These are phyloP conservation scores for Lamproptera curius DNA, from an alignment of 2,888 invertebrate species.

Conservation along the genomic window DNA sequence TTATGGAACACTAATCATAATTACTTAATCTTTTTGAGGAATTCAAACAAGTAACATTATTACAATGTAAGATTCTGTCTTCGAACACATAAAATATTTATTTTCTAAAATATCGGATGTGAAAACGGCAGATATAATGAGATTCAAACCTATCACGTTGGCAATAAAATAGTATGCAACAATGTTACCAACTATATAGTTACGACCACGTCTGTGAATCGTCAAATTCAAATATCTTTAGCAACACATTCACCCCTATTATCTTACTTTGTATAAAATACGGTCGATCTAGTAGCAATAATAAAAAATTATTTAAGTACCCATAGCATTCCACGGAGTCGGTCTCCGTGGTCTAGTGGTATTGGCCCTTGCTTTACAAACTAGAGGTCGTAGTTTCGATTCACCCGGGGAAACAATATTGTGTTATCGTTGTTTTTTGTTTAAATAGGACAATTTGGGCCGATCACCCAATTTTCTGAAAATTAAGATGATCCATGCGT, in stretches of 20 bases:
- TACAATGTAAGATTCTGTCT: conserved; percentile 7
- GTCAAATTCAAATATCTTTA: conserved; percentile 14
- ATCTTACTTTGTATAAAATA: no score
- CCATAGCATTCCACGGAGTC: no score
- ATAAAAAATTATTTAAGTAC: no score
- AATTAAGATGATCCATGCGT: no score
- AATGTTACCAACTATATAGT: conserved; percentile 6
- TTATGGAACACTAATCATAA: not conserved
- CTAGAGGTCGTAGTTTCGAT: no score
- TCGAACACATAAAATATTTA: conserved; percentile 18
- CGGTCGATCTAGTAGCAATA: no score
- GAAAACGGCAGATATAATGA: conserved; percentile 14
- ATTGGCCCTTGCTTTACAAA: no score
- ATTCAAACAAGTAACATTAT: not conserved
- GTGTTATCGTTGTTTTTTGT: no score
- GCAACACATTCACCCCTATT: not conserved
- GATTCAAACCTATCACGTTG: conserved; percentile 13
- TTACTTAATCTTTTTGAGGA: not conserved
- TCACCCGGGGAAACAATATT: no score
- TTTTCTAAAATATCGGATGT: conserved; percentile 12
- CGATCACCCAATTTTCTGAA: no score
- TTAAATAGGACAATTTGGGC: no score
- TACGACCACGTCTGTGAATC: conserved; percentile 15
- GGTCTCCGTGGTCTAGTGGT: no score
- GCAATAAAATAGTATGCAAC: conserved; percentile 20